Conservation (phyloP, 2,797 vertebrate genomes). For the Neosalanx taihuensis region DNA sequence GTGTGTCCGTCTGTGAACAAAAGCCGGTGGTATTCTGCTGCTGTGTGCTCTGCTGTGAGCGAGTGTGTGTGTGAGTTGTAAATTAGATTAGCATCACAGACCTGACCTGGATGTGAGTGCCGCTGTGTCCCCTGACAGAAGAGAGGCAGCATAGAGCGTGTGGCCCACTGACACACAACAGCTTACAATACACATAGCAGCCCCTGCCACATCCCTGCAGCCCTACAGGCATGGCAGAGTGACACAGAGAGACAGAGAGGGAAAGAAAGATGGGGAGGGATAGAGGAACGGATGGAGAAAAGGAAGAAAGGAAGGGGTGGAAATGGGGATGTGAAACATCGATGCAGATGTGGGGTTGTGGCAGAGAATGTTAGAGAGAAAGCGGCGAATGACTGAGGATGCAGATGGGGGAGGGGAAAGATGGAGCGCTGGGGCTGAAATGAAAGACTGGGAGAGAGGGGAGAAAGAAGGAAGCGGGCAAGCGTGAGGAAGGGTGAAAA, state of each 20-base stretch:
- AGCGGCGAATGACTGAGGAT: slow-evolving; percentile 29
- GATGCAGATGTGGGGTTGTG: too few species aligned
- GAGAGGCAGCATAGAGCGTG: slow-evolving; percentile 45
- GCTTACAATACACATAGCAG: slow-evolving; percentile 41
- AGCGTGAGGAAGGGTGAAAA: background rate
- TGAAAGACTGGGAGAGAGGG: background rate
- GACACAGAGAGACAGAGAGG: slow-evolving; percentile 17
- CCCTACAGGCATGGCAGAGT: slow-evolving; percentile 57
- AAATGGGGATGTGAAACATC: background rate
- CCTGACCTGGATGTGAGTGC: slow-evolving; percentile 62
- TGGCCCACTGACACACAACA: slow-evolving; percentile 73
- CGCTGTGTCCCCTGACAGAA: slow-evolving; percentile 48
- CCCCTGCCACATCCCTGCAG: slow-evolving; percentile 54
- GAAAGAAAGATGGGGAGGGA: background rate
- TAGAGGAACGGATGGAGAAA: background rate
- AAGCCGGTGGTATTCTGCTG: slow-evolving; percentile 30
- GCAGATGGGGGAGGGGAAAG: slow-evolving; percentile 37
- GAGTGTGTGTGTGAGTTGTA: slow-evolving; percentile 31
- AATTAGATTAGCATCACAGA: slow-evolving; percentile 65
- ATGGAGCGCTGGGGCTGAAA: slow-evolving; percentile 3
- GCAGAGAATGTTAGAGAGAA: slow-evolving; percentile 27
- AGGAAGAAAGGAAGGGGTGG: background rate
- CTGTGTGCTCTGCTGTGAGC: slow-evolving; percentile 7
- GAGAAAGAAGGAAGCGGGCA: slow-evolving; percentile 1
- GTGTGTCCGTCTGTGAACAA: slow-evolving; percentile 27